Evolutionary conservation across 2,888 invertebrate species (phyloP), one percentile per base, ranked within the genome.

Genomic region (Tetheella fluctuosa): DNA sequence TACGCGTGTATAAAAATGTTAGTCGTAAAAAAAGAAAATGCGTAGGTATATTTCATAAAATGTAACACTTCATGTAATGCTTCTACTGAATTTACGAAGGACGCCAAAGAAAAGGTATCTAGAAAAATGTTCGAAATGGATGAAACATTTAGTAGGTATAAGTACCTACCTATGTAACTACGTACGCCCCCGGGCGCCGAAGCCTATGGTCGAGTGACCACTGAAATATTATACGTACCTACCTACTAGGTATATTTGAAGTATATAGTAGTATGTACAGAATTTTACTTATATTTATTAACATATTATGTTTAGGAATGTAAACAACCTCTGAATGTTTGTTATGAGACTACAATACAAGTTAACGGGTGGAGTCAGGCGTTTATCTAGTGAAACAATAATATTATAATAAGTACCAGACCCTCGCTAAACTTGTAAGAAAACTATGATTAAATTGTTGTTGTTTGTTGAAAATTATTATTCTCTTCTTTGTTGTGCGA

Each of bases 361-460:
- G 48, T 20, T 20, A 2, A n/a, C 48, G 48, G 20, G 39, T 7
- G n/a, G 39, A 5, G 6, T 5, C n/a, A 20, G 34, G 13, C 20
- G 20, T 48, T 20, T 48, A 48, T 48, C 20, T 48, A 48, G 48
- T 48, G 48, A 48, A 48, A 48, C 20, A 20, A 48, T 48, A 48
- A 48, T 48, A 42, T 42, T n/a, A 48, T 15, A 42, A n/a, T n/a
- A n/a, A n/a, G 20, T 48, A 20, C 48, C 17, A 48, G 17, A n/a
- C 17, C 48, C 48, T 20, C 48, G 48, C 17, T 20, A n/a, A 48
- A 20, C 48, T 42, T 42, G 42, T 42, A 42, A 42, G 42, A 42
- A 42, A 48, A 48, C 48, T 20, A 10, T 10, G 20, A 48, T 48
- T 48, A 20, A 48, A 48, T 20, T 42, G 42, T 48, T 37, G 37